Base-by-base conservation (phyloP, 2,888 invertebrate genomes). In the Eilema griseolum region DNA sequence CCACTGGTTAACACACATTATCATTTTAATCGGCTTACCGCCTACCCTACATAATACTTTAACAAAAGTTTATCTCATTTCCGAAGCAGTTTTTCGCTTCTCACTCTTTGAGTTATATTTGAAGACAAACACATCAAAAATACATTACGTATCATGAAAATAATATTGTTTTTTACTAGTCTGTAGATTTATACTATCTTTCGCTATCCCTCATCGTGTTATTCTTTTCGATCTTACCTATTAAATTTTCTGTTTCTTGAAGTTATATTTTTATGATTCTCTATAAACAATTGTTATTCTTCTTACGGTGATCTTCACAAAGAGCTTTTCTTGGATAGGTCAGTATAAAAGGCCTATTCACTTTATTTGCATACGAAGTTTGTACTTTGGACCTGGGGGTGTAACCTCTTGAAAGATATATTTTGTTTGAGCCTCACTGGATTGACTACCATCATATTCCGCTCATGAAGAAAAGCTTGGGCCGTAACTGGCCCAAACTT, bases 141-240 rank as follows among this genome's bases (percentile, higher is more conserved):
- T 73, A 78, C 80, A 78, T 78, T 80, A 78, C 80, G 77, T 77
- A 56, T 41, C 69, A 67, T 80, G 73, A 80, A 78, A 77, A 80
- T 80, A 78, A 80, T 73, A 66, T 71, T 77, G 62, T 73, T 69
- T 66, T 61, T 66, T 60, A 59, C 26, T 64, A 5, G 28, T 65
- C 66, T 68, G 1, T 57, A 52, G 52, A 52, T 52, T 52, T 52
- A 52, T 41, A 41, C 41, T 16, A 41, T 16, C 41, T 10, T 41
- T 41, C 16, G 4, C 41, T 41, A 41, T 41, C 37, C 37, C 37
- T 46, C 52, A 52, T n/a, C 52, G n/a, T 52, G n/a, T n/a, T 7
- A 46, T 46, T 46, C 7, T 46, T 20, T 8, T 52, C n/a, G n/a
- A 52, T 52, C 52, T 2, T 52, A 37, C 33, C 33, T 37, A 12